A percentile compares a stretch with the other conserved stretches of the same genome.
These are phyloP conservation scores for Okapia johnstoni DNA, from an alignment of 2,113 vertebrate genomes.

Conservation along the genomic window DNA sequence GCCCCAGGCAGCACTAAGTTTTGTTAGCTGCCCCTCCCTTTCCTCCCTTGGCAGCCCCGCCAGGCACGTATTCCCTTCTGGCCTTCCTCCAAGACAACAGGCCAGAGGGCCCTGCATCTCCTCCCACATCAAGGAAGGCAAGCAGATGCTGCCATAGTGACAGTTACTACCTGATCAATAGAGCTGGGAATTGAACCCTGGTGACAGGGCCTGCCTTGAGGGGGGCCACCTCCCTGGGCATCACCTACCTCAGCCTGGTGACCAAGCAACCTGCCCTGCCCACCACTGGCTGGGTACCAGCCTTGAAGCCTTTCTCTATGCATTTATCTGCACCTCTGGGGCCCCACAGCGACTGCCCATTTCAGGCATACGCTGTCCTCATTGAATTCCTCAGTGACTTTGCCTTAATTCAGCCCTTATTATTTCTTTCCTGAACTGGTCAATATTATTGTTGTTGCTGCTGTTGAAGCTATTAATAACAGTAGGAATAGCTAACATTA, in stretches of 20 bases:
- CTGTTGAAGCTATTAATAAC: neutral
- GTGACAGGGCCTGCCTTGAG: conserved; percentile 17
- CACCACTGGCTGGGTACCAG: neutral
- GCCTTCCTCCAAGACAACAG: conserved; percentile 52
- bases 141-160: conserved; percentile 39
- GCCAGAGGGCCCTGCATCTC: conserved; percentile 17
- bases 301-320: neutral
- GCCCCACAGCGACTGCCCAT: neutral
- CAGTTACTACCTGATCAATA: conserved; percentile 62
- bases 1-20: neutral
- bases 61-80: conserved; percentile 43
- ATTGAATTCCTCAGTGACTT: neutral
- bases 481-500: neutral
- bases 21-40: neutral
- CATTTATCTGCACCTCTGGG: neutral
- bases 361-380: neutral
- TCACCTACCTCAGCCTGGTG: conserved; percentile 20
- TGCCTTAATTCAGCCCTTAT: neutral
- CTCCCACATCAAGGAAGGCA: conserved; percentile 18
- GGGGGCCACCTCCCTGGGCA: neutral
- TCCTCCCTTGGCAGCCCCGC: neutral
- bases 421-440: neutral
- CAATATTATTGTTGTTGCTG: neutral
- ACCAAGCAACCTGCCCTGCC: neutral
- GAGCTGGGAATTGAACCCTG: conserved; percentile 34